Conservation (phyloP, 2,113 vertebrate species). For the Phocoena sinus region DNA sequence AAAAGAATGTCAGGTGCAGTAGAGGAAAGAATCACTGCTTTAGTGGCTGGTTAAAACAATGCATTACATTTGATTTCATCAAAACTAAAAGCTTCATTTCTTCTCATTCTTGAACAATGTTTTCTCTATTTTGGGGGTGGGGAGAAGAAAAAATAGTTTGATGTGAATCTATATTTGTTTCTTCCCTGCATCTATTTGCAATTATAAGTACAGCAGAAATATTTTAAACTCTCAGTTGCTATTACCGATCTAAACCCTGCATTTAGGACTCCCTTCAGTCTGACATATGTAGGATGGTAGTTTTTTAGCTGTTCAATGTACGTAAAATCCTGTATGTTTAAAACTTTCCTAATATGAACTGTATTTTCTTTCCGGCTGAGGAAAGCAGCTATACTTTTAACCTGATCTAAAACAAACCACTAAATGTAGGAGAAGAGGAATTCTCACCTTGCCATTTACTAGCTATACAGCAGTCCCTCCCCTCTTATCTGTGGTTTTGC, state of each 20-base stretch:
- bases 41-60: conserved; percentile 67
- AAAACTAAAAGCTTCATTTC: background rate
- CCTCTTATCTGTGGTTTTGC: background rate
- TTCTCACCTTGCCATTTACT: background rate
- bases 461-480: background rate
- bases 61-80: conserved; percentile 42
- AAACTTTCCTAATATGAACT: background rate
- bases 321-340: background rate
- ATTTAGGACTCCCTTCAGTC: background rate
- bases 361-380: background rate
- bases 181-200: background rate
- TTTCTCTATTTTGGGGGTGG: background rate
- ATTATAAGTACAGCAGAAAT: background rate
- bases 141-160: background rate
- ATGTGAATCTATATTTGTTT: background rate
- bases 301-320: background rate
- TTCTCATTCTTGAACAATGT: background rate
- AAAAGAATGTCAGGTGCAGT: conserved; percentile 50
- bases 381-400: background rate
- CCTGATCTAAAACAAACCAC: background rate
- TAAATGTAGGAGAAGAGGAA: background rate
- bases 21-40: conserved; percentile 60
- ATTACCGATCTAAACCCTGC: background rate
- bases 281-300: background rate
- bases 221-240: background rate